A percentile compares a stretch with the other conserved stretches of the same genome.
Evolutionary conservation across 2,888 invertebrate species (phyloP).

Genomic region (Papilio protenor): DNA sequence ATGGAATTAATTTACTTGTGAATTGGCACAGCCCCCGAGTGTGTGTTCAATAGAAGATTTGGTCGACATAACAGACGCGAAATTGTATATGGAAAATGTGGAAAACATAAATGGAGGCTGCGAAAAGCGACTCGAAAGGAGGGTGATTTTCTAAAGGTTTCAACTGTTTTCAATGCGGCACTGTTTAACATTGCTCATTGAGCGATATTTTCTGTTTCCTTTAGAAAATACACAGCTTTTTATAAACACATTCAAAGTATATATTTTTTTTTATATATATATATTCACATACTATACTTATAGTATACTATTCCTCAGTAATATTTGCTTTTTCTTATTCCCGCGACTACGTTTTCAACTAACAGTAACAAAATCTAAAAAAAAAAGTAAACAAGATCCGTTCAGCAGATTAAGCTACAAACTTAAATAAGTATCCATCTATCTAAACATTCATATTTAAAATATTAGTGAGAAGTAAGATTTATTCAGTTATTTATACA

Average conservation of each 20-base stretch:
- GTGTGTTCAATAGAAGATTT: conserved; percentile 73
- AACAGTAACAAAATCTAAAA: no score
- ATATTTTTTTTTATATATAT: no score
- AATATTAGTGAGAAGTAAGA: no score
- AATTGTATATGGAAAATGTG: conserved; percentile 80
- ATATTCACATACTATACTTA: conserved; percentile 13
- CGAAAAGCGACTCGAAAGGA: conserved; percentile 73
- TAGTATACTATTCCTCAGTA: neutral
- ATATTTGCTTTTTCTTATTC: neutral
- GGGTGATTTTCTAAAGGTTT: conserved; percentile 82
- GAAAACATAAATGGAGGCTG: conserved; percentile 77
- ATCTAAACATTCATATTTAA: no score
- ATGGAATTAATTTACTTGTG: conserved; percentile 78
- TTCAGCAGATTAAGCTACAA: no score
- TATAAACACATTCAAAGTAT: conserved; percentile 54
- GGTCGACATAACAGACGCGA: conserved; percentile 67
- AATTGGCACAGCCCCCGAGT: conserved; percentile 70
- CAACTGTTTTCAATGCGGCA: conserved; percentile 75
- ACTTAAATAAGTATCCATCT: no score
- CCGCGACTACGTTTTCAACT: no score
- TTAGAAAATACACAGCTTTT: conserved; percentile 66
- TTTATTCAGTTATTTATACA: no score
- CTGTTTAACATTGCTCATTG: conserved; percentile 81
- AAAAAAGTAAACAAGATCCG: no score
- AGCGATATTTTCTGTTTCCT: conserved; percentile 77